Evolutionary conservation across 1,140 invertebrate species (phyloP).

Genomic region (Danaus melanippus): DNA sequence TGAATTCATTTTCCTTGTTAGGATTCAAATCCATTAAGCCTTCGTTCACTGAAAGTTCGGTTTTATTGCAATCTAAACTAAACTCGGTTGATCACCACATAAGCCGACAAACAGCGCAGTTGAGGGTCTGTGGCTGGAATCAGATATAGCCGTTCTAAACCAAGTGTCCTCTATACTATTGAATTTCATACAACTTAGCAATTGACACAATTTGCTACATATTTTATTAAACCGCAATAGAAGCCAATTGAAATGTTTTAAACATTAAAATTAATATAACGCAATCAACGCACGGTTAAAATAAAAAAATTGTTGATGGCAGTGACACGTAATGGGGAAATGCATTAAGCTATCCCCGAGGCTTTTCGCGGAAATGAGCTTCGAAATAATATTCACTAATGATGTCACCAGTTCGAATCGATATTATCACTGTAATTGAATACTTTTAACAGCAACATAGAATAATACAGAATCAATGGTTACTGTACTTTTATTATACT

Average conservation of each 20-base stretch:
- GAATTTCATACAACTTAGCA: conserved; percentile 36
- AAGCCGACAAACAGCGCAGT: conserved; percentile 44
- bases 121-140: conserved; percentile 33
- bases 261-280: conserved; percentile 5
- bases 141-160: conserved; percentile 28
- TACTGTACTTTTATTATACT: no score
- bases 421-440: no score
- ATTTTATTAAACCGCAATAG: conserved; percentile 8
- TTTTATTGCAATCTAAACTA: conserved; percentile 55
- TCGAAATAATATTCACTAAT: conserved; percentile 51
- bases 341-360: conserved; percentile 48
- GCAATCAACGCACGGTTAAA: conserved; percentile 13
- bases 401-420: no score
- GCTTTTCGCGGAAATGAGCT: conserved; percentile 28
- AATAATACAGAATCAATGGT: no score
- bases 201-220: conserved; percentile 20
- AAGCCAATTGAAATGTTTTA: conserved; percentile 2
- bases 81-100: conserved; percentile 43
- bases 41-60: no score
- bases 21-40: no score
- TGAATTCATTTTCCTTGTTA: no score
- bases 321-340: conserved; percentile 53
- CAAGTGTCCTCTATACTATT: conserved; percentile 27
- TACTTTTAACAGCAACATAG: no score
- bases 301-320: conserved; percentile 33